These are phyloP conservation scores for Nemoura dubitans DNA, from an alignment of 2,888 invertebrate genomes.

Conservation along the genomic window DNA sequence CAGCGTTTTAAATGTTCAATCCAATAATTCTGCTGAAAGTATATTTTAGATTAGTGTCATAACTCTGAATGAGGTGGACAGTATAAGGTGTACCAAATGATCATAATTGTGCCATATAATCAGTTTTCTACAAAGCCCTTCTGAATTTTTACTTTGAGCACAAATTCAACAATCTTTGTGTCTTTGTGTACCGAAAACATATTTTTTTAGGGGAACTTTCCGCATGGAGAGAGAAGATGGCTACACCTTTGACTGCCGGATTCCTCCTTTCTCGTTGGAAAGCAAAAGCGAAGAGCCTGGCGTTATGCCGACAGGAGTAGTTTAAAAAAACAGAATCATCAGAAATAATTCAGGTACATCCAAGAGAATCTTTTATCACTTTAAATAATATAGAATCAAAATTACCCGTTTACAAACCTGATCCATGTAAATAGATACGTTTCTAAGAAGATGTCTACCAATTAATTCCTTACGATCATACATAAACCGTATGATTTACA, in stretches of 20 bases:
- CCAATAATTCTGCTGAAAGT: too few relatives aligned
- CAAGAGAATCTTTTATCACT: background rate
- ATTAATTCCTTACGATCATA: background rate
- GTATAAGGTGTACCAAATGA: too few relatives aligned
- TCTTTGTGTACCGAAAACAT: too few relatives aligned
- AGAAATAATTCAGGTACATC: slow-evolving; percentile 8
- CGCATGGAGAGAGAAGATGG: slow-evolving; percentile 98
- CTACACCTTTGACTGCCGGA: slow-evolving; percentile 95
- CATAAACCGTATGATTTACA: background rate
- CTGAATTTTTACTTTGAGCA: too few relatives aligned
- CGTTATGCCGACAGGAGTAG: slow-evolving; percentile 16
- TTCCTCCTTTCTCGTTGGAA: slow-evolving; percentile 96
- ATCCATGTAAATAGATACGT: background rate
- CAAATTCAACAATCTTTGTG: too few relatives aligned
- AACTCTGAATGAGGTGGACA: too few relatives aligned
- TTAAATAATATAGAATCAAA: background rate
- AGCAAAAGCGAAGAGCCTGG: slow-evolving; percentile 81
- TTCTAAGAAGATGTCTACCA: background rate
- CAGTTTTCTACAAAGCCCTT: too few relatives aligned
- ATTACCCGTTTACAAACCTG: background rate
- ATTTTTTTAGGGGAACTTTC: slow-evolving; percentile 84
- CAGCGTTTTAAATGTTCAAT: too few relatives aligned
- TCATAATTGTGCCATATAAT: too few relatives aligned
- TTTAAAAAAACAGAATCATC: background rate
- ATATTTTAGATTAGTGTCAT: too few relatives aligned